Evolutionary conservation across 2,888 invertebrate genomes (phyloP), one percentile per base, ranked within the genome.

Genomic region (Lasioglossum villosulum): DNA sequence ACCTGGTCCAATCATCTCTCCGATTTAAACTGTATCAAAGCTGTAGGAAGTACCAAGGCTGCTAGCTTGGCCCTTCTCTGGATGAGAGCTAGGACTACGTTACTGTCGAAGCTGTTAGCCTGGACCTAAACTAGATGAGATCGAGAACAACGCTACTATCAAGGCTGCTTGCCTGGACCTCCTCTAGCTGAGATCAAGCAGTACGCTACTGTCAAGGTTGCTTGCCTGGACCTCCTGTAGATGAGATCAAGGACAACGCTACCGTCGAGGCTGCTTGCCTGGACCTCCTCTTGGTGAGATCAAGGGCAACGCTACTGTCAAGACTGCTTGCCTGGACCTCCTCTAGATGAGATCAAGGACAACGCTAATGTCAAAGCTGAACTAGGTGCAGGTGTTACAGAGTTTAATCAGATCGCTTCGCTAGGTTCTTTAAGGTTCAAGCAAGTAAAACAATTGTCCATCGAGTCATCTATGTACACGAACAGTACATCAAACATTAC

Each of bases 301-400:
- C 56, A 56, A 56, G 56, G 56, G 56, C 56, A 56, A 56, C 56
- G 56, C 56, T 56, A 56, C 56, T 56, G 56, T 56, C 56, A 56
- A 56, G n/a, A n/a, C 56, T n/a, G 56, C 56, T 56, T 56, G 56
- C 56, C 56, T 56, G 56, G 56, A 56, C 56, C 56, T 56, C 56
- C 56, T n/a, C 56, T 68, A 37, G 37, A 68, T 37, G 68, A 68
- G 68, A 37, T 68, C 37, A 68, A 37, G 37, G 68, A 68, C 68
- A n/a, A 68, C 37, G 23, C 37, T 68, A 23, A 68, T 34, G 19
- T 23, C 37, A 23, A 68, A 34, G 56, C 56, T 12, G 56, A n/a
- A n/a, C n/a, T 56, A 27, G n/a, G 56, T 56, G n/a, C 12, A n/a
- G 56, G 12, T n/a, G 56, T 56, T 56, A 56, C n/a, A 56, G 56